Percentiles rank a stretch among this genome's conserved stretches.
These are phyloP conservation scores for Phalacrocorax aristotelis DNA, from an alignment of 2,113 vertebrate species.

Conservation along the genomic window DNA sequence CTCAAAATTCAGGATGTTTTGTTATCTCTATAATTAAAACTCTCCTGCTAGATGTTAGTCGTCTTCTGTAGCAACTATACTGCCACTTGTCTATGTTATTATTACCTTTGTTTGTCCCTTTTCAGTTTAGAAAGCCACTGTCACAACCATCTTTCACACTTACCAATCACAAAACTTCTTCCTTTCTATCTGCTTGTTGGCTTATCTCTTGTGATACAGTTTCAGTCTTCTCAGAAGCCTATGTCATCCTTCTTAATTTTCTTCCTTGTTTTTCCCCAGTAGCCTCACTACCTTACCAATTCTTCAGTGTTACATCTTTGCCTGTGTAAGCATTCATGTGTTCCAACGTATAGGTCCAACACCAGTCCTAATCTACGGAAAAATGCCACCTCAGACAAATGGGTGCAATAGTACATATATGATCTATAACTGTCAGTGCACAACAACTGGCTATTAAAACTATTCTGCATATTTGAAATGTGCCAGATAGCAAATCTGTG, in stretches of 20 bases:
- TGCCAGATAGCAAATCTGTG: background rate
- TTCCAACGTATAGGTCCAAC: background rate
- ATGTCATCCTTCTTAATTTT: background rate
- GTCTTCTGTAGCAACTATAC: background rate
- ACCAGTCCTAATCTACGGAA: background rate
- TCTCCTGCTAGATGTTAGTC: background rate
- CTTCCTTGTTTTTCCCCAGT: background rate
- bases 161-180: background rate
- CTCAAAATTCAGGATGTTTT: background rate
- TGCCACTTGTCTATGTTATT: background rate
- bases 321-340: background rate
- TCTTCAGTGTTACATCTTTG: background rate
- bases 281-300: background rate
- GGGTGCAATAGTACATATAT: background rate
- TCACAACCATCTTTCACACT: background rate
- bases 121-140: background rate
- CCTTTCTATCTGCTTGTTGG: background rate
- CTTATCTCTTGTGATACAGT: background rate
- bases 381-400: background rate
- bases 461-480: background rate
- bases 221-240: background rate
- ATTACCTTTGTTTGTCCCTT: background rate
- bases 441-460: background rate
- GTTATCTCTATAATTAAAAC: background rate
- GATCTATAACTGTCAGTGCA: background rate